Evolutionary conservation across 2,888 invertebrate genomes (phyloP).

Genomic region (Bursaphelenchus okinawaensis): DNA sequence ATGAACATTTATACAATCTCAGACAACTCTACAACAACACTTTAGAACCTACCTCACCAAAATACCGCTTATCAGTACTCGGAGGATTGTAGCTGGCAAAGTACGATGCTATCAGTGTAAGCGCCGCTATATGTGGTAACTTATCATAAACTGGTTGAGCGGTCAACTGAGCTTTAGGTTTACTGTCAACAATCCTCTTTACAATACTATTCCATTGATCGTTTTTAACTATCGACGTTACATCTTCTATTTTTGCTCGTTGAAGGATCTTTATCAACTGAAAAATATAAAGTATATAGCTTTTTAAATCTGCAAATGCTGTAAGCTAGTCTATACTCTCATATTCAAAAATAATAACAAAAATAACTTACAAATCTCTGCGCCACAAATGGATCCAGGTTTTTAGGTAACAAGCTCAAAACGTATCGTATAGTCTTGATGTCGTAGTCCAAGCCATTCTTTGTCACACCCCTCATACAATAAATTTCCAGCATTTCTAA

Average conservation of each 20-base stretch:
- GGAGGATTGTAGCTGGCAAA: constrained; percentile 7
- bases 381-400: neutral
- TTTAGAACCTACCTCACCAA: neutral
- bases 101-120: constrained; percentile 7
- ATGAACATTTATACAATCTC: neutral
- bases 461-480: too few relatives aligned
- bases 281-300: too few relatives aligned
- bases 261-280: neutral
- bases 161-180: neutral
- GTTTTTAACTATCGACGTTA: neutral
- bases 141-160: neutral
- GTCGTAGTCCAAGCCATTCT: too few relatives aligned
- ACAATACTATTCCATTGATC: neutral
- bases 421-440: neutral
- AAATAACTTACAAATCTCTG: too few relatives aligned
- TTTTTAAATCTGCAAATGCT: neutral
- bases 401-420: neutral
- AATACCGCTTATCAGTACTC: constrained; percentile 10
- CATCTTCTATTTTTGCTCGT: neutral
- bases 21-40: too few relatives aligned
- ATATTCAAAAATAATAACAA: neutral
- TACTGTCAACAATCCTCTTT: neutral
- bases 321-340: neutral
- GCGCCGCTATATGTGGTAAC: neutral
- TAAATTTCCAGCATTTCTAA: too few relatives aligned